phyloP scores from a whole-genome alignment of 1,140 invertebrate genomes.

The Rhopalosiphum padi region DNA sequence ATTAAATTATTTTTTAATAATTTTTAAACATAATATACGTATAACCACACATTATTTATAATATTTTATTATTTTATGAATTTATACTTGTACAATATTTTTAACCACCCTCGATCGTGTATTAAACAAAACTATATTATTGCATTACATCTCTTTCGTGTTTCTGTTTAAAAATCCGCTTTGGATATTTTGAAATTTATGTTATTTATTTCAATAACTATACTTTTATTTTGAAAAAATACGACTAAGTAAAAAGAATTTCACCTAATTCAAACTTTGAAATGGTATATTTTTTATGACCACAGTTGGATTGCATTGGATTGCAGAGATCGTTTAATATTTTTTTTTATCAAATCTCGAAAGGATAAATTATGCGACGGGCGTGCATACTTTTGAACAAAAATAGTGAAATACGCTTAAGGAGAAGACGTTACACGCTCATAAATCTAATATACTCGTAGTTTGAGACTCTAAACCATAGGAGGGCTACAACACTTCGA shows the following conservation, averaged over 20 bases:
- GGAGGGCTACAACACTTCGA: neutral
- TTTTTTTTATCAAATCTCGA: neutral
- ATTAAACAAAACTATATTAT: neutral
- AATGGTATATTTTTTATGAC: neutral
- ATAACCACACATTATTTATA: neutral
- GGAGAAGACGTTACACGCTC: neutral
- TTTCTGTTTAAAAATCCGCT: neutral
- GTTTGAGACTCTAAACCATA: neutral
- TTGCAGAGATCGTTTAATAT: neutral
- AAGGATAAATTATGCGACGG: neutral
- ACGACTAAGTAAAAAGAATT: neutral
- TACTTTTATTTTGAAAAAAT: neutral
- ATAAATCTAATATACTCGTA: neutral
- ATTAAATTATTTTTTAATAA: neutral
- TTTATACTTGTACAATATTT: neutral
- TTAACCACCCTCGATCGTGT: neutral
- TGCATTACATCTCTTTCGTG: neutral
- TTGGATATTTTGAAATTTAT: neutral
- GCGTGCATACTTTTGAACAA: neutral
- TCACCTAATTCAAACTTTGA: neutral
- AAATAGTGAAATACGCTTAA: neutral
- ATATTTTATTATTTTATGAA: neutral
- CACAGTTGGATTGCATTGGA: neutral
- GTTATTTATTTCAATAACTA: neutral
- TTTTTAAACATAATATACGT: neutral